Evolutionary conservation across 2,888 invertebrate genomes (phyloP), one percentile per base, ranked within the genome.

Genomic region (Pammene fasciana): DNA sequence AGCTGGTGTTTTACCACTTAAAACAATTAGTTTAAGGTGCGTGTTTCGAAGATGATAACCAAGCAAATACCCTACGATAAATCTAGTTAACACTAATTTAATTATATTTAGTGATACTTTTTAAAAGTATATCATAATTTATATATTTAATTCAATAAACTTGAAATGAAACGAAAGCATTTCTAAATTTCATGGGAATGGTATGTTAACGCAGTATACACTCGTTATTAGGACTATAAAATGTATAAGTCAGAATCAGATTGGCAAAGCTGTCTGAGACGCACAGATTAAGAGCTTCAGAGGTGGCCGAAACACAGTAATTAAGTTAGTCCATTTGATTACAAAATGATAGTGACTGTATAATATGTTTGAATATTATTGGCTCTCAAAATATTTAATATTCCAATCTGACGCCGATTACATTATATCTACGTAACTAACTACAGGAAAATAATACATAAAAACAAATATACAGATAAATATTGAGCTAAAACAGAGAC

Each of bases 51-150:
- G 60, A 65, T 11, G 54, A 48, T 59, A 57, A 41, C 54, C 65
- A 60, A 65, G 65, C 70, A 26, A 65, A 60, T 70, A 70, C 34
- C 55, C 65, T 70, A 68, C 45, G 46, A 59, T 67, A 65, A 36
- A 41, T 43, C 68, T 64, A 68, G 43, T 60, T 68, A 60, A 52
- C 41, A 43, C 45, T 67, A 67, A 45, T 43, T 66, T 62, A 43
- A 55, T 68, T 56, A 68, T 65, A 70, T 65, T 54, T 70, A 70
- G 54, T 70, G 70, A 70, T 70, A 70, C 70, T 70, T 70, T 70
- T 70, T 57, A 13, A 70, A 70, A 70, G 65, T 65, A 70, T 43
- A 68, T 60, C 57, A 70, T 70, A 70, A 70, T 70, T 65, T 70
- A 70, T 65, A 50, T 59, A 68, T 68, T 45, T 68, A 52, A 16